phyloP scores from a whole-genome alignment of 1,140 invertebrate genomes.

The Aphaenogaster rudis region DNA sequence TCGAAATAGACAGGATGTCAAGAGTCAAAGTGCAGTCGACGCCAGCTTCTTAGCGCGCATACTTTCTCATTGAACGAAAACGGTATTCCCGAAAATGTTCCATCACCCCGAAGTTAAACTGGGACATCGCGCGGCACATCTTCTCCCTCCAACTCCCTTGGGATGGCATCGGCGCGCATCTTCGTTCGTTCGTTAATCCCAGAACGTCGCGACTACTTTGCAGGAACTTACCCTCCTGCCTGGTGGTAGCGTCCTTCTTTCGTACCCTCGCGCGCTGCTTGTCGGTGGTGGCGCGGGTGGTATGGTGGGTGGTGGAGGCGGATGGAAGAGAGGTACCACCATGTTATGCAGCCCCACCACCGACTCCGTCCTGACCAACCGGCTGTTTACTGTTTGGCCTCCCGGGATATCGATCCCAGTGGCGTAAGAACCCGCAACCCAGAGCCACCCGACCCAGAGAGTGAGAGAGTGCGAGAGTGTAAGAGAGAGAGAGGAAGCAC shows the following conservation, averaged over 20 bases:
- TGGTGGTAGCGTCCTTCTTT: slow-evolving; percentile 65
- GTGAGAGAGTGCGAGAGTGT: slow-evolving; percentile 5
- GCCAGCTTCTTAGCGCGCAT: background rate
- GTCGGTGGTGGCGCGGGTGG: slow-evolving; percentile 50
- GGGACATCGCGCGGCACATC: slow-evolving; percentile 20
- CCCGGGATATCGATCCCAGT: slow-evolving; percentile 87
- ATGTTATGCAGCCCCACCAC: slow-evolving; percentile 79
- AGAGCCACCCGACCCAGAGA: slow-evolving; percentile 62
- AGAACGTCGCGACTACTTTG: slow-evolving; percentile 60
- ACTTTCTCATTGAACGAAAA: slow-evolving; percentile 18
- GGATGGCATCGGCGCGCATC: slow-evolving; percentile 37
- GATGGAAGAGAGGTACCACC: slow-evolving; percentile 76
- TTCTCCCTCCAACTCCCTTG: background rate
- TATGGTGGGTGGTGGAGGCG: slow-evolving; percentile 40
- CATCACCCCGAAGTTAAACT: slow-evolving; percentile 51
- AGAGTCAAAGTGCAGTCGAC: background rate
- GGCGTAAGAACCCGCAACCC: slow-evolving; percentile 84
- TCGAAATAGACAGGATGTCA: background rate
- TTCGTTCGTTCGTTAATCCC: slow-evolving; percentile 58
- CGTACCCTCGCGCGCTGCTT: slow-evolving; percentile 57
- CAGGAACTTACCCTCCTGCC: slow-evolving; percentile 64
- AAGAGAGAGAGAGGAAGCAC: background rate
- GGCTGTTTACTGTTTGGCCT: slow-evolving; percentile 87
- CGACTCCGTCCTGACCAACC: slow-evolving; percentile 85
- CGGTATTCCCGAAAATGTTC: slow-evolving; percentile 12